Conservation (phyloP, 2,888 invertebrate genomes). For the Liodrosophila aerea region DNA sequence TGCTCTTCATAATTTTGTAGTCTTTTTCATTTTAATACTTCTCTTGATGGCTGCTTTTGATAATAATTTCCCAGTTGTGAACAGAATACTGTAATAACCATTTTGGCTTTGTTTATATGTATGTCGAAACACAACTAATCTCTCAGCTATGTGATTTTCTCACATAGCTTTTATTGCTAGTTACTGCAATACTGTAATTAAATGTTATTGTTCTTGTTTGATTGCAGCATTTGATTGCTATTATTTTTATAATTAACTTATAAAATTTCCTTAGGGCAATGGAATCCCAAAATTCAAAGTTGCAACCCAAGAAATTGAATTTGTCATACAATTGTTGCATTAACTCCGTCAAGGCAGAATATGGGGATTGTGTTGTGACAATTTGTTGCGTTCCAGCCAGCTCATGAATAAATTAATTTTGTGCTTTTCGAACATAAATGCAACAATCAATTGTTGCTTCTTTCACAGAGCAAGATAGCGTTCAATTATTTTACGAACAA, state of each 20-base stretch:
- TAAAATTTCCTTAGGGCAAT: neutral
- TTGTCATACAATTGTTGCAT: slow-evolving; percentile 37
- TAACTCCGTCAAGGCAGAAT: neutral
- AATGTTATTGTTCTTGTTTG: slow-evolving; percentile 37
- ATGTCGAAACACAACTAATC: slow-evolving; percentile 30
- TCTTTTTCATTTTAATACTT: neutral
- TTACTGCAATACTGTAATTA: slow-evolving; percentile 32
- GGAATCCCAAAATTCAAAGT: neutral
- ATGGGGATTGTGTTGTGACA: slow-evolving; percentile 3
- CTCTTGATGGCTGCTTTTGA: slow-evolving; percentile 18
- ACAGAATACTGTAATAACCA: slow-evolving; percentile 37
- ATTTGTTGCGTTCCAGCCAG: slow-evolving; percentile 1
- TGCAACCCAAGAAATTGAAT: slow-evolving; percentile 8
- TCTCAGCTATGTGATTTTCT: too few relatives aligned
- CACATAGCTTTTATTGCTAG: too few relatives aligned
- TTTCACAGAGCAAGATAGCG: slow-evolving; percentile 12
- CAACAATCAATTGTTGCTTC: slow-evolving; percentile 57
- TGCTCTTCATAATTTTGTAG: neutral
- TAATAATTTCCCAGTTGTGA: slow-evolving; percentile 40
- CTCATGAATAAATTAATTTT: slow-evolving; percentile 52
- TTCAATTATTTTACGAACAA: slow-evolving; percentile 58
- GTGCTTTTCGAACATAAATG: slow-evolving; percentile 40
- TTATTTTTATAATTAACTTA: slow-evolving; percentile 48
- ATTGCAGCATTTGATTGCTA: slow-evolving; percentile 42
- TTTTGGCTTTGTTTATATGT: slow-evolving; percentile 42